These are phyloP conservation scores for Eremophila alpestris DNA, from an alignment of 2,797 vertebrate species.

Conservation along the genomic window DNA sequence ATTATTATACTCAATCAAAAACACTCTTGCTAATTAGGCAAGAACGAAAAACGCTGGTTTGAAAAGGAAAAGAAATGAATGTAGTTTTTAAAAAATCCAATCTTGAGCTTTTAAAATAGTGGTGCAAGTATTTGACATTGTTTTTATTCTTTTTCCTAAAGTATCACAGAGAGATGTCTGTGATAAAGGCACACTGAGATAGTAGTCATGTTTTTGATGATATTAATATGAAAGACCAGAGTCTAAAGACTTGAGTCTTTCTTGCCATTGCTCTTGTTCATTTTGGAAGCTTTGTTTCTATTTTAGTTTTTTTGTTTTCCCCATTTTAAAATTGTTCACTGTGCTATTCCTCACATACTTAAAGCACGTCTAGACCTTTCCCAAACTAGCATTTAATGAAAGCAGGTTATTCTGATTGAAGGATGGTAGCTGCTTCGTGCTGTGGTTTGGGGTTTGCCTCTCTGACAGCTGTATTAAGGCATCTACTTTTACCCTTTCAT, in stretches of 20 bases:
- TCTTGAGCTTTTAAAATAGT: not conserved
- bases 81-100: not conserved
- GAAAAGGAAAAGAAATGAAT: not conserved
- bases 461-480: constrained; percentile 17
- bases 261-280: not conserved
- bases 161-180: not conserved
- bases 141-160: not conserved
- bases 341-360: not conserved
- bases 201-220: not conserved
- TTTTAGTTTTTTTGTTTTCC: not conserved
- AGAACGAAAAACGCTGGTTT: not conserved
- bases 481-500: constrained; percentile 27
- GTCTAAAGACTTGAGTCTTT: not conserved
- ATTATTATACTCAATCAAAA: not conserved
- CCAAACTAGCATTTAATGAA: constrained; percentile 17
- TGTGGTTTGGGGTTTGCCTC: not conserved
- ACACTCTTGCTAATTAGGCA: not conserved
- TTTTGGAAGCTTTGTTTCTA: not conserved
- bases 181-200: not conserved
- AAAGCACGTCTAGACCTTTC: not conserved
- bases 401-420: constrained; percentile 53
- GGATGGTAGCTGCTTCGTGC: not conserved
- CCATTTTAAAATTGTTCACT: constrained; percentile 8
- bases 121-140: not conserved
- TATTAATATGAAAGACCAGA: not conserved